Evolutionary conservation across 2,797 vertebrate genomes (phyloP).

Genomic region (Rhadinocentrus ornatus): DNA sequence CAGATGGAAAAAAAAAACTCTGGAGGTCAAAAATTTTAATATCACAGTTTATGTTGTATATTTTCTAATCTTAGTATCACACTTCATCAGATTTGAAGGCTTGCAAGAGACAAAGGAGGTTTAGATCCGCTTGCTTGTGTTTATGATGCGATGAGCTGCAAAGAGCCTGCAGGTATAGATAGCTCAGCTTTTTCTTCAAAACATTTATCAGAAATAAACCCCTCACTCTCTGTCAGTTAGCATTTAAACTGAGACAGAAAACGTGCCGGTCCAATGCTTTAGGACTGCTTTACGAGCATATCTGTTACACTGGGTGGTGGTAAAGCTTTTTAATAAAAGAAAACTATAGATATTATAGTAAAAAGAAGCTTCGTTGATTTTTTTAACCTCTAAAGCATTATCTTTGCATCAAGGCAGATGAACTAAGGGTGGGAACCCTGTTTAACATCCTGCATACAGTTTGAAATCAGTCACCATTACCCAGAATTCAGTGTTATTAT

Average conservation of each 20-base stretch:
- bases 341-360: not conserved
- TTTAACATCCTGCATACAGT: conserved; percentile 65
- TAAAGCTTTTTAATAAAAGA: not conserved
- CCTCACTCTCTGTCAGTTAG: too few species aligned
- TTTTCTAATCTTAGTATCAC: not conserved
- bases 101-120: conserved; percentile 49
- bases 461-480: conserved; percentile 62
- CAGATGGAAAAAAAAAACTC: not conserved
- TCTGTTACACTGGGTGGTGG: not conserved
- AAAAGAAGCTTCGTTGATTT: not conserved
- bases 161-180: not conserved
- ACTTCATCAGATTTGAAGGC: conserved; percentile 36
- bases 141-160: not conserved
- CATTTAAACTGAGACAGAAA: not conserved
- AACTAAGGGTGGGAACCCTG: conserved; percentile 72
- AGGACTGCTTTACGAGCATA: too few species aligned
- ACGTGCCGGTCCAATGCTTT: too few species aligned
- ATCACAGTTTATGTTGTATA: too few species aligned
- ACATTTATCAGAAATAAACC: not conserved
- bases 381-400: not conserved
- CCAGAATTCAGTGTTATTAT: conserved; percentile 48
- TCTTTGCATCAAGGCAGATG: not conserved
- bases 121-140: not conserved
- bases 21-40: too few species aligned
- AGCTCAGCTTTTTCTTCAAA: not conserved